phyloP scores from a whole-genome alignment of 1,140 invertebrate genomes.

The Plodia interpunctella region DNA sequence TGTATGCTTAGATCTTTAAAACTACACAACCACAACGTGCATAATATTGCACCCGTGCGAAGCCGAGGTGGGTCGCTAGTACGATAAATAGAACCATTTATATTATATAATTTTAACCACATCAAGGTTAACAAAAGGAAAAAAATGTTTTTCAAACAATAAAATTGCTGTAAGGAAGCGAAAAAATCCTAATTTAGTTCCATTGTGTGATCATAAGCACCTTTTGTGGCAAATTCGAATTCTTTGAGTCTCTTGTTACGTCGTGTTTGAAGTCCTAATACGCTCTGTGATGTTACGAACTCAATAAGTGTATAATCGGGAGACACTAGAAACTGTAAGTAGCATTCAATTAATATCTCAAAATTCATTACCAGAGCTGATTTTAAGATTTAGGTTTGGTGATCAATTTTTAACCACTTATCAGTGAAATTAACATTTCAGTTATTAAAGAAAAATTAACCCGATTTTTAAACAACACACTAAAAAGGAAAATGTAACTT shows the following conservation, averaged over 20 bases:
- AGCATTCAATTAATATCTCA: not conserved
- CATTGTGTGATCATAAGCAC: not conserved
- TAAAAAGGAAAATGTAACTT: too few relatives aligned
- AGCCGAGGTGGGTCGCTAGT: too few relatives aligned
- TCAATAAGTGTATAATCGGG: conserved; percentile 2
- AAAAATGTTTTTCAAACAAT: not conserved
- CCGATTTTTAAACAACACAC: too few relatives aligned
- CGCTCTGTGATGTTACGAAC: not conserved
- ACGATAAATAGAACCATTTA: not conserved
- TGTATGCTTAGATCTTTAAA: too few relatives aligned
- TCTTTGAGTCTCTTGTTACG: conserved; percentile 4
- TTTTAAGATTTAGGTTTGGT: too few relatives aligned
- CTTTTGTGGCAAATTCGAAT: not conserved
- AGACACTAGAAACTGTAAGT: not conserved
- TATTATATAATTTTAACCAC: not conserved
- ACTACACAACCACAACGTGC: too few relatives aligned
- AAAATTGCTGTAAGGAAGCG: not conserved
- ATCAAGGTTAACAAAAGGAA: not conserved
- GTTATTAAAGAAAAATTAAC: too few relatives aligned
- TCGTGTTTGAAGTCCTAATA: not conserved
- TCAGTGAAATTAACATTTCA: too few relatives aligned
- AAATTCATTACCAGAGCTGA: not conserved
- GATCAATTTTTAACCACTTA: too few relatives aligned
- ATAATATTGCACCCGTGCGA: too few relatives aligned
- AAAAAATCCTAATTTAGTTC: not conserved